These are phyloP conservation scores for Eurystomus gularis DNA, from an alignment of 2,113 vertebrate species.

Conservation along the genomic window DNA sequence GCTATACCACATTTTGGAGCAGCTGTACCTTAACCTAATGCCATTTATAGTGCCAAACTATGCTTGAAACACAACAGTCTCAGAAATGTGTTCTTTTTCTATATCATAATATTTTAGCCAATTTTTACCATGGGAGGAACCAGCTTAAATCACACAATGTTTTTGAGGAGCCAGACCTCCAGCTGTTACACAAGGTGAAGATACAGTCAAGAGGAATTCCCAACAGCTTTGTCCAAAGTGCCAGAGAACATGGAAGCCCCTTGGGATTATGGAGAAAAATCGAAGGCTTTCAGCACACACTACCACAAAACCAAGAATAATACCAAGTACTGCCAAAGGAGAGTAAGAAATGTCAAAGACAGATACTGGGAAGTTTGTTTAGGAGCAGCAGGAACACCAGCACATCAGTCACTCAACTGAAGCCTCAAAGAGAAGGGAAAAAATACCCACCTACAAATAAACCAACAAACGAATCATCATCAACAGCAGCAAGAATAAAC, in stretches of 20 bases:
- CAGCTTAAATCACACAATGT: background rate
- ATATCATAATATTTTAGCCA: background rate
- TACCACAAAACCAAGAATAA: background rate
- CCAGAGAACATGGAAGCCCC: background rate
- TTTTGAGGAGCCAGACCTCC: background rate
- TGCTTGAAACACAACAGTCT: background rate
- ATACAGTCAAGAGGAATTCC: background rate
- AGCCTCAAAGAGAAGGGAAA: background rate
- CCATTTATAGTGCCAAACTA: background rate
- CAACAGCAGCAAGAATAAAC: background rate
- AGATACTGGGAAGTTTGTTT: background rate
- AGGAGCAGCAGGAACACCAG: background rate
- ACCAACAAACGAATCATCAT: background rate
- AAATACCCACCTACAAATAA: background rate
- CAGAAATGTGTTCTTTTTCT: background rate
- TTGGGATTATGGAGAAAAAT: background rate
- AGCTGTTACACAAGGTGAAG: background rate
- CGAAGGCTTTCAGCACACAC: background rate
- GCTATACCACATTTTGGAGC: background rate
- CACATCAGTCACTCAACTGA: background rate
- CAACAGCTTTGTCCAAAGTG: background rate
- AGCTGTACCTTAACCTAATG: background rate
- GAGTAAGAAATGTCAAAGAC: background rate
- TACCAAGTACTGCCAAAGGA: background rate
- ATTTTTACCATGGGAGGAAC: background rate